Base-by-base conservation (phyloP, 2,797 vertebrate species). In the Sebastes oblongus region DNA sequence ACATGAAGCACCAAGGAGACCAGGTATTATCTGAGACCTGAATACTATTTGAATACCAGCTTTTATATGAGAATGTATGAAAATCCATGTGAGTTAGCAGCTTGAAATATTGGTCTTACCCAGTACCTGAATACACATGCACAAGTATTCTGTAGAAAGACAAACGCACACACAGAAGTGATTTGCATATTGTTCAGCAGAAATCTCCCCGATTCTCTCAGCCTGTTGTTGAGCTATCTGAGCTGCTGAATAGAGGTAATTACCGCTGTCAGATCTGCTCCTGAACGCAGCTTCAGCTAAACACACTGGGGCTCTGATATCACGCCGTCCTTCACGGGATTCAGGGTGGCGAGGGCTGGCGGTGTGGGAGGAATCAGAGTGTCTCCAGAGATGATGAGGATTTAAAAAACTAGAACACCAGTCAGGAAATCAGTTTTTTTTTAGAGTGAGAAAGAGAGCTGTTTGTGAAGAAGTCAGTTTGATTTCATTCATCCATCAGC, bases 161-260 rank as follows among this genome's bases (percentile, higher is more conserved):
- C 24, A 73, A 20, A 46, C 14, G 16, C 14, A 46, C 54, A 66
- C 11, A 42, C 14, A 42, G 39, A 66, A 6, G 46, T 14, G 58
- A 80, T 85, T 74, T 76, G 75, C 65, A 81, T 83, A 25, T 77
- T 79, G 50, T 78, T 81, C 18, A 59, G 66, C 69, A 6, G 39
- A 73, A 42, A 8, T 66, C 74, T 67, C 55, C 70, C 25, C n/a
- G 7, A 76, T 86, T 32, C 46, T 6, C 76, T 82, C 81, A 29
- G 66, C n/a, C 66, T 5, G 66, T 46, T 60, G 70, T 46, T 60
- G 36, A 30, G 50, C 14, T 46, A 3, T 39, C 32, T 2, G 34
- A 73, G 80, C 65, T 30, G 76, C 56, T 85, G 82, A 91, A 85
- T 73, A n/a, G 76, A 78, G 24, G 75, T 84, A 81, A 84, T 91